phyloP scores from a whole-genome alignment of 2,888 invertebrate genomes.

The Stomorhina lunata region DNA sequence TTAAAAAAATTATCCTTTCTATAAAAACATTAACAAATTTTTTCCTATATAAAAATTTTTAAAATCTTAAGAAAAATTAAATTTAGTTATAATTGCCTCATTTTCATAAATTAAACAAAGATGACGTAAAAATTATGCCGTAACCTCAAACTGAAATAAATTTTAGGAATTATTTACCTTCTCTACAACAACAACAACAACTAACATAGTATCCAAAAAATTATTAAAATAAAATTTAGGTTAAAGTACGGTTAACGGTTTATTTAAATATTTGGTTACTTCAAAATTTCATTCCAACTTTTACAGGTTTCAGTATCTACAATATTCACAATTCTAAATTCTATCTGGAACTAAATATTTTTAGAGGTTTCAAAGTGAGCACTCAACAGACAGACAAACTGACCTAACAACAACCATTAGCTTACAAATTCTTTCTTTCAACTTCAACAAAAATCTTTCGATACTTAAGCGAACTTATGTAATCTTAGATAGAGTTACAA shows the following conservation, averaged over 20 bases:
- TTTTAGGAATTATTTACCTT: neutral
- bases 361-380: too few relatives aligned
- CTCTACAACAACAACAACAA: neutral
- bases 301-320: neutral
- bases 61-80: too few relatives aligned
- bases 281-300: neutral
- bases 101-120: too few relatives aligned
- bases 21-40: too few relatives aligned
- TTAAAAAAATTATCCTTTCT: too few relatives aligned
- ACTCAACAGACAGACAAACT: too few relatives aligned
- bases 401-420: neutral
- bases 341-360: too few relatives aligned
- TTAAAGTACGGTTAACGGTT: constrained; percentile 40
- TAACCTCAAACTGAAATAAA: neutral
- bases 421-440: neutral
- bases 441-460: neutral
- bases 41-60: too few relatives aligned
- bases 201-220: neutral
- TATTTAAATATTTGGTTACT: constrained; percentile 3
- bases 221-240: constrained; percentile 36
- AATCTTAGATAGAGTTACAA: too few relatives aligned
- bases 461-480: constrained; percentile 43
- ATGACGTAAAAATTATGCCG: neutral
- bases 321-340: too few relatives aligned
- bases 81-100: too few relatives aligned